Evolutionary conservation across 1,140 invertebrate species (phyloP), one percentile per base, ranked within the genome.

Genomic region (Nylanderia fulva): DNA sequence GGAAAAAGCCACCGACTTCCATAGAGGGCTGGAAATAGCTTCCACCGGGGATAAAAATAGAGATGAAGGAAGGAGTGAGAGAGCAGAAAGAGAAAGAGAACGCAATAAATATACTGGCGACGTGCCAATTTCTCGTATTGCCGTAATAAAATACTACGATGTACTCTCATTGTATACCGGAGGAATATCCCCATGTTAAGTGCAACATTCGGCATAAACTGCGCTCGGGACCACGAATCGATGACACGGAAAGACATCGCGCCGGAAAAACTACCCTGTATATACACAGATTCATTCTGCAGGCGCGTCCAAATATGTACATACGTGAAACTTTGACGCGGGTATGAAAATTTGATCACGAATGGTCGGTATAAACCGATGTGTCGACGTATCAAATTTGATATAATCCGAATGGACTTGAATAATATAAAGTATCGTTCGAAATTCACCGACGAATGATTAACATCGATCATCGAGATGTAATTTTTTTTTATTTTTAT

Each of bases 41-140:
- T 77, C 29, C 11, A 33, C 36, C 42, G 45, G 29, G 33, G 15
- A 18, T 48, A 48, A 48, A 48, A 15, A 13, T 15, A 48, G 13
- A 48, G 45, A 18, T 5, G 15, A 48, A 18, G 15, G 45, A 71
- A 27, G 45, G 54, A 76, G 13, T 24, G 45, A 63, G 54, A 39
- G n/a, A 13, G 9, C n/a, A 21, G 9, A n/a, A 15, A 52, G 15
- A 60, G 54, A 27, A 21, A 52, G 56, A 63, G 1, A 72, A 48
- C 21, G 71, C 82, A 60, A 63, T 75, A 84, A 84, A 56, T 27
- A 63, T 54, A 33, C 82, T 76, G 82, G 82, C 60, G 24, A 54
- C 13, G 60, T 54, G 61, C 76, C 71, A 84, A 76, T 75, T 76
- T 84, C 39, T 66, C 56, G 21, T 52, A 52, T 84, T 64, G 36